phyloP scores from a whole-genome alignment of 2,797 vertebrate genomes.

The Pseudocheirus occidentalis region DNA sequence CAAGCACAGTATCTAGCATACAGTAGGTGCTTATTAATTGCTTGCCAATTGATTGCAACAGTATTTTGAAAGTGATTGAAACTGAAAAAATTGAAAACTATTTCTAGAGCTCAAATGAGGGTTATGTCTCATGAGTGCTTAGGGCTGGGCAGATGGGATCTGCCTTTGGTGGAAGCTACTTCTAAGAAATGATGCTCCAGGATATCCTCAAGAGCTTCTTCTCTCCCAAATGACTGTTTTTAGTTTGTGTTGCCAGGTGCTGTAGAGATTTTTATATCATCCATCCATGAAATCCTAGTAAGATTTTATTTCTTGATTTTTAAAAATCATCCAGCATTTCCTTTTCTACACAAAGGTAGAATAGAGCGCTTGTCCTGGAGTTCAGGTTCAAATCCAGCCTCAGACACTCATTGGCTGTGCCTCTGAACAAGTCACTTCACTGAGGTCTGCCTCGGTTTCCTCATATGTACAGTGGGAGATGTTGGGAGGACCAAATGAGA shows the following conservation, averaged over 20 bases:
- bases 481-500: background rate
- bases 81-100: background rate
- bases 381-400: background rate
- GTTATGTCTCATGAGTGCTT: background rate
- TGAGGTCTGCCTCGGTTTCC: background rate
- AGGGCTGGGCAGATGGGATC: conserved; percentile 48
- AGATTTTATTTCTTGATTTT: conserved; percentile 80
- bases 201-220: conserved; percentile 78
- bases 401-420: background rate
- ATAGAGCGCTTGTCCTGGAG: background rate
- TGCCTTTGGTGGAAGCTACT: conserved; percentile 27
- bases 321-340: conserved; percentile 76
- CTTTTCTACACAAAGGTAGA: conserved; percentile 22
- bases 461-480: background rate
- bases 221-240: conserved; percentile 78
- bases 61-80: background rate
- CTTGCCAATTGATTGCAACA: background rate
- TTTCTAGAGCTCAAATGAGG: background rate
- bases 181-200: conserved; percentile 67
- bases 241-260: conserved; percentile 76
- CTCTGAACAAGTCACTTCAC: background rate
- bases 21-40: background rate
- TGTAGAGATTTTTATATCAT: conserved; percentile 79
- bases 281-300: conserved; percentile 80
- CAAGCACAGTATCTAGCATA: background rate